Evolutionary conservation across 2,888 invertebrate genomes (phyloP), one percentile per base, ranked within the genome.

Genomic region (Pecten maximus): DNA sequence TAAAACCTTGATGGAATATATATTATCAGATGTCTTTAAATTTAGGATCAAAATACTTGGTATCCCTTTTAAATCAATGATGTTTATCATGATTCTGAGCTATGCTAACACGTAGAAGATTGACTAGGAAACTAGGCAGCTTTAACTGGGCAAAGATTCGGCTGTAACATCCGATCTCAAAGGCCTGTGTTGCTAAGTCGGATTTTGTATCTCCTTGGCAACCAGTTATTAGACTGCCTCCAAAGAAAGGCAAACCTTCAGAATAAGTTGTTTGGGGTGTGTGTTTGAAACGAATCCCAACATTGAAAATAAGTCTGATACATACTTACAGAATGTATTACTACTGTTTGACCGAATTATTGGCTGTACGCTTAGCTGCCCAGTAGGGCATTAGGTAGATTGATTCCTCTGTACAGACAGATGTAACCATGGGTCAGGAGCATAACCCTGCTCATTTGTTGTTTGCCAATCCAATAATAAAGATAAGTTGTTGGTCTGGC

Each of bases 381-480:
- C 28, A 74, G 35, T 74, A 35, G 74, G 74, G 35, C 15, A 74
- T 74, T 74, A 74, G 74, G 10, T 35, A 74, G 74, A 74, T 74
- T 74, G 74, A 74, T 74, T 74, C 74, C 16, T 15, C 28, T 28
- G 35, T 74, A 28, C 74, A 74, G 74, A 74, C 74, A 74, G 15
- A 35, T 74, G 74, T 74, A 74, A 35, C 74, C 35, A 74, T 28
- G 35, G 74, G 74, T 35, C 10, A 1, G 35, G 12, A 74, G 4
- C 8, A 8, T 74, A 10, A 35, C 74, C 74, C 74, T 74, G 35
- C 74, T 74, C 74, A 74, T 74, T 74, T 74, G 74, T 74, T 74
- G 74, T 74, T 74, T 74, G 74, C 74, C 74, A 35, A 74, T 74
- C 35, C 74, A 74, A 74, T 74, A 74, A 74, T 28, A 74, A 16